phyloP scores from a whole-genome alignment of 1,140 invertebrate species.

The Aethina tumida region DNA sequence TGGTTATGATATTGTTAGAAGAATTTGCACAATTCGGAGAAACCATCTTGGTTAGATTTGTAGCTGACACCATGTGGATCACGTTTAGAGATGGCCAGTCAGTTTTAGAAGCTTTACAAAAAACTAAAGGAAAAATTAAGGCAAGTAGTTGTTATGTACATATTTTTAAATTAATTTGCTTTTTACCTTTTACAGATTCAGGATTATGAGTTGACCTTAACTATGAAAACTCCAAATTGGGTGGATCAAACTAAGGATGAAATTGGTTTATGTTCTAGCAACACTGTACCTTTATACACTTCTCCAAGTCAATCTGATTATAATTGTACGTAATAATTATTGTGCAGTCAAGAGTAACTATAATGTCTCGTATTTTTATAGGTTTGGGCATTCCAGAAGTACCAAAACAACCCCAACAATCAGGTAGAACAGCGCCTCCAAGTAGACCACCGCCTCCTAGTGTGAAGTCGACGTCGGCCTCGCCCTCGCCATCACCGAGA shows the following conservation, averaged over 20 bases:
- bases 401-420: conserved; percentile 28
- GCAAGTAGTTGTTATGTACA: conserved; percentile 10
- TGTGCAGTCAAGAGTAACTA: conserved; percentile 22
- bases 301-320: conserved; percentile 28
- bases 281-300: conserved; percentile 64
- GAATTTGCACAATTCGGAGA: conserved; percentile 71
- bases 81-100: conserved; percentile 80
- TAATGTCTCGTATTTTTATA: conserved; percentile 13
- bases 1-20: conserved; percentile 60
- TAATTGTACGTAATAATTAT: conserved; percentile 27
- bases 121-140: conserved; percentile 27
- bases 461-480: conserved; percentile 30
- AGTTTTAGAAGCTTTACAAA: conserved; percentile 59
- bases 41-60: conserved; percentile 82
- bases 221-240: conserved; percentile 81
- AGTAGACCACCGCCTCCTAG: conserved; percentile 28
- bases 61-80: conserved; percentile 80
- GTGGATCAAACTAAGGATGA: conserved; percentile 67
- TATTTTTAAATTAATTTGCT: conserved; percentile 6
- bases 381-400: conserved; percentile 32
- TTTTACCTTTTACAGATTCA: conserved; percentile 43
- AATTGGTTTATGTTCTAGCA: conserved; percentile 71
- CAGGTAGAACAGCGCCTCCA: conserved; percentile 26
- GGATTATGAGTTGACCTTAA: conserved; percentile 57
- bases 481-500: conserved; percentile 35